Conservation (phyloP, 2,888 invertebrate species). For the Entomobrya multifasciata region DNA sequence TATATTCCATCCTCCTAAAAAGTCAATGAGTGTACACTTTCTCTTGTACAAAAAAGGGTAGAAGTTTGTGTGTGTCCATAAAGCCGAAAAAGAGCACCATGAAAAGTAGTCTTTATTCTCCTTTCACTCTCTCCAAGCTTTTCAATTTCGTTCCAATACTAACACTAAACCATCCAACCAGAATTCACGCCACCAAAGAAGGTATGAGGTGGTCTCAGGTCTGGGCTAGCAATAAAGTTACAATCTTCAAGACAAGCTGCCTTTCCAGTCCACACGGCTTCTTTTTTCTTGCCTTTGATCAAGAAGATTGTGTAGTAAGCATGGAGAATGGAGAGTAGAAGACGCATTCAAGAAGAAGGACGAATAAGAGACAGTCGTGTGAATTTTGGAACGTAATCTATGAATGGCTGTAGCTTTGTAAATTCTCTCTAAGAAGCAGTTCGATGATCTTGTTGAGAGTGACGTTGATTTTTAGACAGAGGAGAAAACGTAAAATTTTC, state of each 20-base stretch:
- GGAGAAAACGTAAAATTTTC: conserved; percentile 48
- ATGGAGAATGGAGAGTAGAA: not conserved
- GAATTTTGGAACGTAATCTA: too few species aligned
- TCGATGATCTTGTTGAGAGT: too few species aligned
- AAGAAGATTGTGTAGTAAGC: not conserved
- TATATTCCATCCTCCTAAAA: not conserved
- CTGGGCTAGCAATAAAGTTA: not conserved
- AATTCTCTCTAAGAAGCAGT: too few species aligned
- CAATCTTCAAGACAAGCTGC: conserved; percentile 10
- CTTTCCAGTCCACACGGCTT: conserved; percentile 48
- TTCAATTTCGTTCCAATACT: conserved; percentile 35
- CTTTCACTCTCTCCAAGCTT: conserved; percentile 17
- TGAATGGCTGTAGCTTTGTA: conserved; percentile 4
- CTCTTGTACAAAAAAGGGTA: not conserved
- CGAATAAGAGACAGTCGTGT: not conserved
- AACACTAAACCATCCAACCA: not conserved
- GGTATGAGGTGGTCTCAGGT: conserved; percentile 22
- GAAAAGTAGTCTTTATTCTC: conserved; percentile 36
- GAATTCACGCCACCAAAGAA: not conserved
- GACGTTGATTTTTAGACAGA: conserved; percentile 40
- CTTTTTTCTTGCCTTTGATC: conserved; percentile 18
- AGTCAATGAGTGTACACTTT: not conserved
- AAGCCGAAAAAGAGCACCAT: conserved; percentile 8
- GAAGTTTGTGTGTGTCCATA: not conserved
- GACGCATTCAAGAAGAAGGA: conserved; percentile 26